Percentiles rank a stretch among this genome's conserved stretches.
Evolutionary conservation across 2,888 invertebrate species (phyloP).

Genomic region (Anoplius nigerrimus): DNA sequence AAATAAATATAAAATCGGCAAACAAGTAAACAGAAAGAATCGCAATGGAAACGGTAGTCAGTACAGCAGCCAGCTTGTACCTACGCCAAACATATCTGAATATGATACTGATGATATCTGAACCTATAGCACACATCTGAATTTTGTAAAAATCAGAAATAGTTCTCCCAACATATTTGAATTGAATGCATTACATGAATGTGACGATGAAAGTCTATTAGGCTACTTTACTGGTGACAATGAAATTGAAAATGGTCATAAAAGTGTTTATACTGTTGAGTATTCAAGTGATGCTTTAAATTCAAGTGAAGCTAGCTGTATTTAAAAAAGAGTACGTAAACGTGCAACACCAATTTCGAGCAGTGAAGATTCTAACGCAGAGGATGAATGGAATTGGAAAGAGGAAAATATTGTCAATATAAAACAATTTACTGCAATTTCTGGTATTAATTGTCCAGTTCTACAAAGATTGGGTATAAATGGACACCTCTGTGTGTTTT

Average conservation of each 20-base stretch:
- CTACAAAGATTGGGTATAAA: neutral
- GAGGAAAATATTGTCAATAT: neutral
- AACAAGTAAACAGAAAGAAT: slow-evolving; percentile 13
- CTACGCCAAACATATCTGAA: too few species aligned
- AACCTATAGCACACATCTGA: slow-evolving; percentile 14
- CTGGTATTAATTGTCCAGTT: neutral
- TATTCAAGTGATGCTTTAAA: slow-evolving; percentile 3
- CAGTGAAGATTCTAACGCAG: slow-evolving; percentile 4
- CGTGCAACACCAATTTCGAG: slow-evolving; percentile 2
- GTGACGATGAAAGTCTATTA: slow-evolving; percentile 19
- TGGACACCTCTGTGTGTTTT: neutral
- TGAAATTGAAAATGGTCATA: slow-evolving; percentile 1
- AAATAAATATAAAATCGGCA: slow-evolving; percentile 17
- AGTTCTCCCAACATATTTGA: slow-evolving; percentile 14
- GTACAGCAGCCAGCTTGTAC: too few species aligned
- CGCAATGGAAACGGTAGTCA: slow-evolving; percentile 18
- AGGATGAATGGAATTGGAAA: slow-evolving; percentile 2
- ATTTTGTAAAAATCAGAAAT: slow-evolving; percentile 18
- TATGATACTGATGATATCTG: too few species aligned
- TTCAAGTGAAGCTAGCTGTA: slow-evolving; percentile 2
- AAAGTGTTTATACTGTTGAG: slow-evolving; percentile 4
- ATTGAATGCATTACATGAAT: slow-evolving; percentile 19
- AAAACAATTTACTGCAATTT: neutral
- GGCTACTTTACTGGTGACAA: slow-evolving; percentile 21
- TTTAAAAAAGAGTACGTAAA: neutral